Percentiles rank a stretch among this genome's conserved stretches.
Conservation (phyloP, 2,797 vertebrate genomes). For the Kryptolebias ocellatus region DNA sequence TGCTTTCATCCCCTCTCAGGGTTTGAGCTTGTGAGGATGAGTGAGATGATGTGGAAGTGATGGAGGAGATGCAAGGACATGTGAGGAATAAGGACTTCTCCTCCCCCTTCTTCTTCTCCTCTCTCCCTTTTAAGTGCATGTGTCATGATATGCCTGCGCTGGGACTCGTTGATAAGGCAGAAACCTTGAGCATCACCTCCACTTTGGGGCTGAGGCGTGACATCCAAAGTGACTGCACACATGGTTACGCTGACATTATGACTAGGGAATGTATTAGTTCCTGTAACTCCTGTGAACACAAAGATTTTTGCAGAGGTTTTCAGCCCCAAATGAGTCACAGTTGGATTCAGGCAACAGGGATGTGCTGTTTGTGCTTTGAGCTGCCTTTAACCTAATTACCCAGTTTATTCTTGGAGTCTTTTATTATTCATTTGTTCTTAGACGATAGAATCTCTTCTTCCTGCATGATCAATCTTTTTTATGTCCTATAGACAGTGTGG, state of each 20-base stretch:
- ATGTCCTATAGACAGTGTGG: slow-evolving; percentile 5
- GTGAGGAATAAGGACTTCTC: slow-evolving; percentile 11
- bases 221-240: slow-evolving; percentile 56
- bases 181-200: slow-evolving; percentile 56
- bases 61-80: slow-evolving; percentile 45
- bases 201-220: slow-evolving; percentile 50
- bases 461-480: slow-evolving; percentile 30
- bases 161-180: slow-evolving; percentile 61
- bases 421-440: slow-evolving; percentile 66
- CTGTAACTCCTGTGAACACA: slow-evolving; percentile 17
- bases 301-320: slow-evolving; percentile 37
- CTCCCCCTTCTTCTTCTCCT: not conserved
- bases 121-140: slow-evolving; percentile 22
- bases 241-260: slow-evolving; percentile 31
- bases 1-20: slow-evolving; percentile 51
- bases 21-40: slow-evolving; percentile 39
- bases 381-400: slow-evolving; percentile 70
- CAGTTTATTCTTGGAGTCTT: slow-evolving; percentile 66
- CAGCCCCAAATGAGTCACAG: slow-evolving; percentile 48
- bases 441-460: slow-evolving; percentile 46
- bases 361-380: slow-evolving; percentile 43
- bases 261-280: slow-evolving; percentile 37
- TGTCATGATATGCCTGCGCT: slow-evolving; percentile 50
- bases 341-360: slow-evolving; percentile 16
- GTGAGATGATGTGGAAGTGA: slow-evolving; percentile 41